Evolutionary conservation across 1,140 invertebrate species (phyloP).

Genomic region (Calosoma granatense): DNA sequence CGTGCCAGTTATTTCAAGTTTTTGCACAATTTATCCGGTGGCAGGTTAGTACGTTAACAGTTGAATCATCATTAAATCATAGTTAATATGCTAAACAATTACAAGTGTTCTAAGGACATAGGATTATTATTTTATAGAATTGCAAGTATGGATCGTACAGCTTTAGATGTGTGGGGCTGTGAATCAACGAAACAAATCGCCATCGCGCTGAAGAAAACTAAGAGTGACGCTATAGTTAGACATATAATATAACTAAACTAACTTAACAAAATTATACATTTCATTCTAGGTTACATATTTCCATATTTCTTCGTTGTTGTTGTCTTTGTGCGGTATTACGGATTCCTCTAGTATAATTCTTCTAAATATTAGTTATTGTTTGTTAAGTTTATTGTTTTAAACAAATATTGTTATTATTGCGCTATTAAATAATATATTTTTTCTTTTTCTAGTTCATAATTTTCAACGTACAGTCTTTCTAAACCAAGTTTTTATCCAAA

Average conservation of each 20-base stretch:
- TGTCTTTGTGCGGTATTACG: too few relatives aligned
- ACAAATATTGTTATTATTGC: neutral
- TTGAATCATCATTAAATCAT: conserved; percentile 8
- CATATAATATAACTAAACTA: neutral
- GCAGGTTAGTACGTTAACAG: conserved; percentile 42
- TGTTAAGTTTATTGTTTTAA: neutral
- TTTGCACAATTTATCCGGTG: conserved; percentile 61
- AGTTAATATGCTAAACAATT: neutral
- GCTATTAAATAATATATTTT: neutral
- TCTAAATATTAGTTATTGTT: neutral
- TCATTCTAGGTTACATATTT: neutral
- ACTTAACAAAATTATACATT: neutral
- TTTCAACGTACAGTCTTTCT: neutral
- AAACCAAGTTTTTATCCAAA: neutral
- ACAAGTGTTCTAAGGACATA: conserved; percentile 20
- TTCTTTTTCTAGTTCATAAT: neutral
- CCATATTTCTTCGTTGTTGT: too few relatives aligned
- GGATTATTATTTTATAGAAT: conserved; percentile 40
- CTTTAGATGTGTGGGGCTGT: conserved; percentile 49
- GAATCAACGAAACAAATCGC: conserved; percentile 36
- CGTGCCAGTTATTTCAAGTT: conserved; percentile 79
- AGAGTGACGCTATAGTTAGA: neutral
- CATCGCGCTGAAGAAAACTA: conserved; percentile 33
- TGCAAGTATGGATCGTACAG: conserved; percentile 40
- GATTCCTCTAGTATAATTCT: neutral